phyloP scores from a whole-genome alignment of 2,797 vertebrate species.

The Pseudochromis fuscus region DNA sequence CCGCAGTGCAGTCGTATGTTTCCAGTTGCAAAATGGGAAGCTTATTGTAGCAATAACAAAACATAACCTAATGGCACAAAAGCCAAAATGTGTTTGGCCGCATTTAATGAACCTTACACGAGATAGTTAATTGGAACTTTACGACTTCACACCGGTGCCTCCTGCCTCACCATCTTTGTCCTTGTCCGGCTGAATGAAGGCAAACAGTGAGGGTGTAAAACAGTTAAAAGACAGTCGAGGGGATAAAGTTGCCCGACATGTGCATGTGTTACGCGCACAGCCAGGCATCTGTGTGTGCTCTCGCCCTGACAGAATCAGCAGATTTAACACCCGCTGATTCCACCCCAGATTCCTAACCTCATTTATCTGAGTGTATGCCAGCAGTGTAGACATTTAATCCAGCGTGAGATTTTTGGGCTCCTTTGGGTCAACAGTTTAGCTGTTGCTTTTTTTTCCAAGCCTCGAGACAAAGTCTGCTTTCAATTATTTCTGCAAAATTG shows the following conservation, averaged over 20 bases:
- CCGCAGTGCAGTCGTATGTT: neutral
- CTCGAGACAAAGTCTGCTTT: slow-evolving; percentile 90
- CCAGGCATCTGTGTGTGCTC: slow-evolving; percentile 62
- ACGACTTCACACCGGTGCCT: neutral
- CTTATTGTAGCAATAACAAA: neutral
- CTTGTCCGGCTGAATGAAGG: slow-evolving; percentile 1
- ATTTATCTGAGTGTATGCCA: slow-evolving; percentile 84
- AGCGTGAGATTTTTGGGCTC: slow-evolving; percentile 83
- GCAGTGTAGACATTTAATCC: slow-evolving; percentile 88
- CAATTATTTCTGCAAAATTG: slow-evolving; percentile 93
- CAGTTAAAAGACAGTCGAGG: slow-evolving; percentile 16
- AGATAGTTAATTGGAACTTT: slow-evolving; percentile 17
- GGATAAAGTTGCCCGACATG: slow-evolving; percentile 35
- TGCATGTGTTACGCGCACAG: slow-evolving; percentile 38
- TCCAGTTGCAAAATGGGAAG: neutral
- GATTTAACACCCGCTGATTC: slow-evolving; percentile 80
- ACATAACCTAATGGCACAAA: neutral
- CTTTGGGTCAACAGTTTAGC: slow-evolving; percentile 88
- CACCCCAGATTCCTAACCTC: slow-evolving; percentile 82
- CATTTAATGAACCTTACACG: slow-evolving; percentile 2
- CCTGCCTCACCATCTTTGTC: slow-evolving; percentile 5
- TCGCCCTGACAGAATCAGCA: slow-evolving; percentile 74
- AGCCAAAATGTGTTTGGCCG: slow-evolving; percentile 6
- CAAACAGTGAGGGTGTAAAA: slow-evolving; percentile 11
- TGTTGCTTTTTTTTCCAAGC: slow-evolving; percentile 73